phyloP scores from a whole-genome alignment of 2,888 invertebrate species.

The Lasius platythorax region DNA sequence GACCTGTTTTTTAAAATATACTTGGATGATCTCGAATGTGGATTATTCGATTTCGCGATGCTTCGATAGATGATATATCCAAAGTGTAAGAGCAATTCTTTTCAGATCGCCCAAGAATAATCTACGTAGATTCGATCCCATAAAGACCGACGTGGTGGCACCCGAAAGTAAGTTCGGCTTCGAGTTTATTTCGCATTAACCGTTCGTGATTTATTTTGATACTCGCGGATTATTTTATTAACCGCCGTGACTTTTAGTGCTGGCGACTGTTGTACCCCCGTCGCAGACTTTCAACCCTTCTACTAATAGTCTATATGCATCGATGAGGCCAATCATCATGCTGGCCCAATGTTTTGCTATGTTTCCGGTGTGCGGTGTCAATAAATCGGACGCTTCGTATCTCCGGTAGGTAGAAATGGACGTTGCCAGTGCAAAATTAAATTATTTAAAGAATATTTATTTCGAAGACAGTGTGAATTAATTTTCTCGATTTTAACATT shows the following conservation, averaged over 20 bases:
- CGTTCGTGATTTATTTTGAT: not conserved
- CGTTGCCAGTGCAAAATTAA: not conserved
- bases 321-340: conserved; percentile 86
- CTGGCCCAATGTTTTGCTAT: conserved; percentile 87
- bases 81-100: conserved; percentile 33
- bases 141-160: conserved; percentile 63
- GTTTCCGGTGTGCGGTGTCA: conserved; percentile 87
- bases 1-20: not conserved
- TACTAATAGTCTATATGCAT: conserved; percentile 86
- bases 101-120: conserved; percentile 71
- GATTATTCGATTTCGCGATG: not conserved
- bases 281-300: conserved; percentile 73
- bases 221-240: not conserved
- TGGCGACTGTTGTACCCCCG: conserved; percentile 65
- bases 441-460: not conserved
- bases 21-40: not conserved
- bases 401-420: conserved; percentile 79
- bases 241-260: conserved; percentile 65
- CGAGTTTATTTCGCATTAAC: not conserved
- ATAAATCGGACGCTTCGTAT: conserved; percentile 84
- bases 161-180: conserved; percentile 72
- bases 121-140: conserved; percentile 61
- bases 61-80: not conserved
- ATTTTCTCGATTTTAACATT: not conserved
- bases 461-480: not conserved